Percentiles rank a stretch among this genome's conserved stretches.
phyloP scores from a whole-genome alignment of 2,113 vertebrate genomes.

The Coregonus clupeaformis region DNA sequence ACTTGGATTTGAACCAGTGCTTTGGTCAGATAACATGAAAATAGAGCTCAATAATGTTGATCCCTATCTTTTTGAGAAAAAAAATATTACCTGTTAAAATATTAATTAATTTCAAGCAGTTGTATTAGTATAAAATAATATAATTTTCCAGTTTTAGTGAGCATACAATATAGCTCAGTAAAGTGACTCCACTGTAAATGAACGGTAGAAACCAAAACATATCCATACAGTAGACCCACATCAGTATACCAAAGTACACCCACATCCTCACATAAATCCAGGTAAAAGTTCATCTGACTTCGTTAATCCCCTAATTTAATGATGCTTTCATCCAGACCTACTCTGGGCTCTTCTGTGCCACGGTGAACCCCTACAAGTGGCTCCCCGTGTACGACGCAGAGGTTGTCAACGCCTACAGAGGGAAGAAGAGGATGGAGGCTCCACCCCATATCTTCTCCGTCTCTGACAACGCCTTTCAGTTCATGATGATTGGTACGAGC shows the following conservation, averaged over 20 bases:
- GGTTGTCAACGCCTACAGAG: slow-evolving; percentile 8
- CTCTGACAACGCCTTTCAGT: slow-evolving; percentile 8
- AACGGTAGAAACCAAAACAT: not conserved
- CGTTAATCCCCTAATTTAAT: not conserved
- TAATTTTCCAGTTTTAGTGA: no score
- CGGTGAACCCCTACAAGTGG: slow-evolving; percentile 14
- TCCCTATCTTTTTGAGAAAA: no score
- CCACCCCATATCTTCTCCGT: slow-evolving; percentile 9
- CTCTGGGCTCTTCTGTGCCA: slow-evolving; percentile 14
- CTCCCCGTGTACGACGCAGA: not conserved
- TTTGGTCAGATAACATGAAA: no score
- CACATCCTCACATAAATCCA: not conserved
- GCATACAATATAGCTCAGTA: no score
- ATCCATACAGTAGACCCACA: not conserved
- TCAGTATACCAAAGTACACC: no score
- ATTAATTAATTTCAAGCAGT: no score
- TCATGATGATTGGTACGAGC: not conserved
- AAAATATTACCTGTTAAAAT: no score
- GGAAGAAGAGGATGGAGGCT: not conserved
- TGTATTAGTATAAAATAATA: no score
- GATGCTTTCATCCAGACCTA: not conserved
- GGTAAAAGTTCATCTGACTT: not conserved
- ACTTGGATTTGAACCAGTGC: no score
- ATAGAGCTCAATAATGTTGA: no score
- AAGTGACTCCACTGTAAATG: no score